phyloP scores from a whole-genome alignment of 2,797 vertebrate genomes.

The Enteromius mattozi region DNA sequence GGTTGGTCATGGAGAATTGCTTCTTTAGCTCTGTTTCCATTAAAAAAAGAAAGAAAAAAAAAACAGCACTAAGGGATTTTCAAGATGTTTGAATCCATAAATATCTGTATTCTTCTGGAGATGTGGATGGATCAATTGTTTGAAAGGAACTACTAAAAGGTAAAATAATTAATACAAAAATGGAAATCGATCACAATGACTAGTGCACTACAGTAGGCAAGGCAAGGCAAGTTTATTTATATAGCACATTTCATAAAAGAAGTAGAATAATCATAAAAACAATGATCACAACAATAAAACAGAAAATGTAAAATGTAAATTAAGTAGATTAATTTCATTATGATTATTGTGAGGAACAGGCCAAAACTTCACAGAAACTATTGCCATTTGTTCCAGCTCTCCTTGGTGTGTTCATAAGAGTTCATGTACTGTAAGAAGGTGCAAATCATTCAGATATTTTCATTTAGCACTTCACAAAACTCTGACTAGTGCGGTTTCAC shows the following conservation, averaged over 20 bases:
- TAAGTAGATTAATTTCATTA: not conserved
- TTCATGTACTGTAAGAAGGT: not conserved
- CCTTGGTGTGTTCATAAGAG: not conserved
- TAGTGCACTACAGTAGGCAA: not conserved
- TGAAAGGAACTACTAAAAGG: not conserved
- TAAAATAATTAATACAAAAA: not conserved
- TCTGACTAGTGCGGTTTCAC: not conserved
- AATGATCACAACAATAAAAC: too few relatives aligned
- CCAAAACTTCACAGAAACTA: not conserved
- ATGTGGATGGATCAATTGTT: not conserved
- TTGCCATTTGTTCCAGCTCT: not conserved
- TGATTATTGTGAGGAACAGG: not conserved
- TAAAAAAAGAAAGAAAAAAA: not conserved
- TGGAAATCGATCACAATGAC: not conserved
- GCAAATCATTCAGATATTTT: not conserved
- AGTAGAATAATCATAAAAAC: too few relatives aligned
- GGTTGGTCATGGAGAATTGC: slow-evolving; percentile 4
- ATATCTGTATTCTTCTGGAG: not conserved
- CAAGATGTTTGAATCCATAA: not conserved
- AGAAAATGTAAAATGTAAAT: too few relatives aligned
- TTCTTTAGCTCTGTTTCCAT: not conserved
- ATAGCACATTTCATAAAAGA: too few relatives aligned
- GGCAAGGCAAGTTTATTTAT: too few relatives aligned
- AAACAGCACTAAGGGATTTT: not conserved
- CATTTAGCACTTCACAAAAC: not conserved